Conservation (phyloP, 2,113 vertebrate genomes). For the Neodontobutis hainanensis region DNA sequence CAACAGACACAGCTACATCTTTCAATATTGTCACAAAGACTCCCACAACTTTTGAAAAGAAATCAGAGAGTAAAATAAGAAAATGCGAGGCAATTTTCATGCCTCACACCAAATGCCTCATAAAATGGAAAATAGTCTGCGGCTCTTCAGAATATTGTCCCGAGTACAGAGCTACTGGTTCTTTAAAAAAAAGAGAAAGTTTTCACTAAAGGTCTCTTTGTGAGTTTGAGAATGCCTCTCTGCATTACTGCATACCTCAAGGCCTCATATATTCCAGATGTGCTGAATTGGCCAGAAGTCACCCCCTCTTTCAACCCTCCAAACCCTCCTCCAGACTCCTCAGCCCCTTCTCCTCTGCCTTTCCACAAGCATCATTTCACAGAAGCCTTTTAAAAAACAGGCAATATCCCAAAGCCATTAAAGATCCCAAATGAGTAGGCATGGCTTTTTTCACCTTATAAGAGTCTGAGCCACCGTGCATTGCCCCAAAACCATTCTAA, state of each 20-base stretch:
- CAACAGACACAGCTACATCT: slow-evolving; percentile 1
- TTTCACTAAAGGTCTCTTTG: slow-evolving; percentile 78
- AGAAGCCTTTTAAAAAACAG: slow-evolving; percentile 69
- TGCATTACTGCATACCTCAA: slow-evolving; percentile 83
- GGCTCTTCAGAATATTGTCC: slow-evolving; percentile 68
- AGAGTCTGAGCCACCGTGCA: slow-evolving; percentile 22
- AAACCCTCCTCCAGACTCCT: slow-evolving; percentile 33
- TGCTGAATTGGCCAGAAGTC: slow-evolving; percentile 74
- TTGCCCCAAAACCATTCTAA: slow-evolving; percentile 46
- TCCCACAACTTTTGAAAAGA: slow-evolving; percentile 6
- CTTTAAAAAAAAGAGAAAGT: slow-evolving; percentile 40
- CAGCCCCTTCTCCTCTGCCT: slow-evolving; percentile 23
- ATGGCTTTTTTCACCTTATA: slow-evolving; percentile 30
- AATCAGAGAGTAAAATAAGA: slow-evolving; percentile 20
- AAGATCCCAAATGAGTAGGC: slow-evolving; percentile 56
- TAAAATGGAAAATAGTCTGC: slow-evolving; percentile 67
- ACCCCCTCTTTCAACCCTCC: slow-evolving; percentile 13
- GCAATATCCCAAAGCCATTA: slow-evolving; percentile 70
- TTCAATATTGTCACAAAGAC: slow-evolving; percentile 1
- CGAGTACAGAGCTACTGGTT: slow-evolving; percentile 72
- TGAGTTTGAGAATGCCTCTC: slow-evolving; percentile 79
- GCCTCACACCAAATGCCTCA: slow-evolving; percentile 58
- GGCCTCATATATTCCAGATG: slow-evolving; percentile 85
- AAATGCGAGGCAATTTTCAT: slow-evolving; percentile 35
- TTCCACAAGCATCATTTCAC: slow-evolving; percentile 51